Base-by-base conservation (phyloP, 2,113 vertebrate species). In the Regulus satrapa region DNA sequence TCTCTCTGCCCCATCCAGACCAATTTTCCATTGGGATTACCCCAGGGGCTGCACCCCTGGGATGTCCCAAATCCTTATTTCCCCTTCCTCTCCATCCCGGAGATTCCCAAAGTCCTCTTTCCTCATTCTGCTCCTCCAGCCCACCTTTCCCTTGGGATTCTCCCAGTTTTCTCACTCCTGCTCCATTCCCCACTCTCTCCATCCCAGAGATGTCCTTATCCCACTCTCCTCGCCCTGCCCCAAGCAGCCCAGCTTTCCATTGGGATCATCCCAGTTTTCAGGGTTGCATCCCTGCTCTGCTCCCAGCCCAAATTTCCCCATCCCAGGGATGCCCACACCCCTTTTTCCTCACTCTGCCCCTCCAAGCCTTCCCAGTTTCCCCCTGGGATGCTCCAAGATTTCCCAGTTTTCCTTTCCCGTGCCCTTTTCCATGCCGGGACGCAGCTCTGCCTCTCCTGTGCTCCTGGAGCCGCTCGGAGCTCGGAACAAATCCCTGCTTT, bases 61-160 rank as follows among this genome's bases (percentile, higher is more conserved):
- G 12, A n/a, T 3, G 2, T 17, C 18, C 21, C 41, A 21, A 34
- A 9, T 7, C 52, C 23, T 14, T 2, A 11, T 34, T 36, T 8
- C 26, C 28, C 28, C 1, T 8, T n/a, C n/a, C n/a, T n/a, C n/a
- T n/a, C 17, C 32, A 25, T 6, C 31, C 38, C 0, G 2, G 46
- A n/a, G 48, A 3, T 48, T 17, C 9, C 36, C 3, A 1, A 12
- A 19, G 4, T 34, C 43, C 26, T 26, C 5, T 26, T 52, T 19
- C 36, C 17, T 31, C 15, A 25, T 12, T 24, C 18, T 32, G 10
- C 4, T n/a, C 16, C 19, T 25, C 77, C 41, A 67, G 13, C 21
- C 4, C 43, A 25, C 16, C 14, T 36, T 73, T 64, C 49, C 49
- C 23, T 23, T 15, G 10, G 59, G 36, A 68, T 62, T 2, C 2